phyloP scores from a whole-genome alignment of 2,797 vertebrate species.

The Cynodonichthys magdalenae region DNA sequence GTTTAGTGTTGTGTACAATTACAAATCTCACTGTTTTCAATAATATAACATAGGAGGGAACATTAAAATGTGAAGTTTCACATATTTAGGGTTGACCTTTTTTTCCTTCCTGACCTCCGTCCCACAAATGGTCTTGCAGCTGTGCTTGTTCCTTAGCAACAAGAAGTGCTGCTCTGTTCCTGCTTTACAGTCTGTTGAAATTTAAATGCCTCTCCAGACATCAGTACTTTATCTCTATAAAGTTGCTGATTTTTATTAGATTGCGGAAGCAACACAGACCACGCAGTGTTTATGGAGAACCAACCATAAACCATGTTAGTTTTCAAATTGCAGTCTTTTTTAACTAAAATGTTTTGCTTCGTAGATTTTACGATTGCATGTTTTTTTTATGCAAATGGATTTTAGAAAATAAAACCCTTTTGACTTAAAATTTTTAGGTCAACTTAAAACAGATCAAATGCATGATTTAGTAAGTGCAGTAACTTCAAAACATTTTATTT shows the following conservation, averaged over 20 bases:
- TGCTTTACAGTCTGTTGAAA: constrained; percentile 14
- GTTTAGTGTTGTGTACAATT: not conserved
- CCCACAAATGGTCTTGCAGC: constrained; percentile 28
- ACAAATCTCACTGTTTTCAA: not conserved
- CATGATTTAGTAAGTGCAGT: not conserved
- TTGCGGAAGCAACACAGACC: not conserved
- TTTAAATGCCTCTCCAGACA: not conserved
- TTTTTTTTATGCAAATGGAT: not conserved
- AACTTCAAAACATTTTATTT: not conserved
- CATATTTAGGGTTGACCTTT: constrained; percentile 4
- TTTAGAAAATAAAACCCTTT: constrained; percentile 20
- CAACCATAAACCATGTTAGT: not conserved
- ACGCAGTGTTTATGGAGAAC: not conserved
- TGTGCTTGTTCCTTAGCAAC: constrained; percentile 60
- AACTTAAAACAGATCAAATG: too few species aligned
- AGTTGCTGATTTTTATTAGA: not conserved
- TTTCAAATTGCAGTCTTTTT: constrained; percentile 4
- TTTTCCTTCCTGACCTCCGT: constrained; percentile 17
- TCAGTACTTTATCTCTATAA: not conserved
- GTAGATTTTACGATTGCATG: not conserved
- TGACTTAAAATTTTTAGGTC: too few species aligned
- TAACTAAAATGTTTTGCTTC: too few species aligned
- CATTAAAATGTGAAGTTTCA: constrained; percentile 2
- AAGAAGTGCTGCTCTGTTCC: constrained; percentile 9
- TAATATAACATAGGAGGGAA: not conserved